Evolutionary conservation across 92 coral and sea anemone genomes (phyloP).

Genomic region (Epizoanthus fatuus): DNA sequence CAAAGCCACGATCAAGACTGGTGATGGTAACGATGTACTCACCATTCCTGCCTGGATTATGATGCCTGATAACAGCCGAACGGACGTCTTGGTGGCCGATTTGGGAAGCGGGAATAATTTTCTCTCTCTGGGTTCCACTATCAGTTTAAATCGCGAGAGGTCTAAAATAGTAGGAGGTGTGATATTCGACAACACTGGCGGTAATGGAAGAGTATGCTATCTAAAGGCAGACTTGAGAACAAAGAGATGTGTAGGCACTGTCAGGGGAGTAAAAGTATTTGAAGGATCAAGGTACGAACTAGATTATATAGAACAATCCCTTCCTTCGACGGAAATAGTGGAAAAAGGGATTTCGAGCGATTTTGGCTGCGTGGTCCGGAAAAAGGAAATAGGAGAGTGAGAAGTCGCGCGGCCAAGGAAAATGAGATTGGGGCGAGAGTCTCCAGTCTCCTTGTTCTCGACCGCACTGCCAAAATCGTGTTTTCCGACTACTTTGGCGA

Average conservation of each 20-base stretch:
- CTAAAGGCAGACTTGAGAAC: slow-evolving; percentile 38
- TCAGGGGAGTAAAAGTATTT: slow-evolving; percentile 56
- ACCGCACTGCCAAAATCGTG: no score
- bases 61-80: slow-evolving; percentile 25
- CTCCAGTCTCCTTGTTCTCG: no score
- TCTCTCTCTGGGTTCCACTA: slow-evolving; percentile 61
- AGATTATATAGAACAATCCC: no score
- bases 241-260: slow-evolving; percentile 63
- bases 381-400: no score
- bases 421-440: no score
- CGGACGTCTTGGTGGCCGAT: slow-evolving; percentile 60
- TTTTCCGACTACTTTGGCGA: no score
- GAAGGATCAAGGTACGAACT: slow-evolving; percentile 68
- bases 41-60: slow-evolving; percentile 47
- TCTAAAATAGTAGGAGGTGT: slow-evolving; percentile 56
- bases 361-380: no score
- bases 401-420: no score
- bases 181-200: slow-evolving; percentile 62
- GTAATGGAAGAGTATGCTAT: slow-evolving; percentile 57
- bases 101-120: slow-evolving; percentile 66
- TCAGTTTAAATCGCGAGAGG: slow-evolving; percentile 41
- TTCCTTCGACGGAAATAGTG: no score
- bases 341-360: no score
- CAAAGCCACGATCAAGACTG: slow-evolving; percentile 56
- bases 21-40: slow-evolving; percentile 68